Base-by-base conservation (phyloP, 2,113 vertebrate genomes). In the Saguinus midas region DNA sequence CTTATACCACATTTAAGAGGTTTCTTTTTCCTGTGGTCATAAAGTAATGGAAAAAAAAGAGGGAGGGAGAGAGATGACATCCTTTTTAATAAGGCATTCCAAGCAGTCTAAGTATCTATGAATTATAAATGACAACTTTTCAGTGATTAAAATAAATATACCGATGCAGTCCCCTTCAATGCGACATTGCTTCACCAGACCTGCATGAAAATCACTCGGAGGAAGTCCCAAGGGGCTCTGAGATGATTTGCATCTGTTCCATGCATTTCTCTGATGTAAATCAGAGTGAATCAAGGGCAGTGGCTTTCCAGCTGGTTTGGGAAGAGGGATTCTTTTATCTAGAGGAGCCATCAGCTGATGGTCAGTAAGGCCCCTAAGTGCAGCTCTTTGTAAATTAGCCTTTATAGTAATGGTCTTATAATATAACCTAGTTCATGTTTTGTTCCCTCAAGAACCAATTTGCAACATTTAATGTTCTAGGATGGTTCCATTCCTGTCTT, bases 91-190 rank as follows among this genome's bases (percentile, higher is more conserved):
- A 94, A 97, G 94, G 61, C 83, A 95, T 94, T 85, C 82, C 82
- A 61, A 95, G 90, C 55, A 95, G 52, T 73, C 57, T 97, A 88
- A 95, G 95, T 96, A 73, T 52, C 50, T 96, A 93, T 98, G 92
- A 98, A 95, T 98, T 97, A 96, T 87, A 95, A 98, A 97, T 96
- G 88, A 97, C 97, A 98, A 95, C 97, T 96, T 96, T 96, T 85
- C 96, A 86, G 87, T 96, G 97, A 98, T 98, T 96, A 96, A 97
- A 96, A 96, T 95, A 95, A 96, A 92, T 96, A 97, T 84, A 90
- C 81, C 50, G 73, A 95, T 96, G 64, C n/a, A n/a, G 76, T 96
- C 27, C 43, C 87, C 2, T 96, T 94, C 94, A 57, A 76, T 96
- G 87, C 8, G 5, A 83, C 97, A 91, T n/a, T 57, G 68, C 72